Evolutionary conservation across 2,797 vertebrate species (phyloP).

Genomic region (Arremon brunneinucha): DNA sequence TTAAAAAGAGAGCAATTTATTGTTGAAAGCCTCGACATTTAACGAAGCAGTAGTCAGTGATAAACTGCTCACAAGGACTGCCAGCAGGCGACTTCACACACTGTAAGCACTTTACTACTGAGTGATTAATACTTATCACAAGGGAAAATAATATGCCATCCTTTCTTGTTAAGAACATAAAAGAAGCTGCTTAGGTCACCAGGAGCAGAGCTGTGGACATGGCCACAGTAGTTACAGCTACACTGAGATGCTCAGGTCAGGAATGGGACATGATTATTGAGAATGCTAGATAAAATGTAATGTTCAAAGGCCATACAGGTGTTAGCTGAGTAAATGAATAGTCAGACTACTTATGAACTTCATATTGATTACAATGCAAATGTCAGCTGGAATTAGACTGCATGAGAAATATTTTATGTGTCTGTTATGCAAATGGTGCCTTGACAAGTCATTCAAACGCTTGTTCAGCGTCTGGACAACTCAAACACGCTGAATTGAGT

Average conservation of each 20-base stretch:
- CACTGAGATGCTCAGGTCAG: neutral
- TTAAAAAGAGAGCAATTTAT: neutral
- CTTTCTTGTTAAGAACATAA: constrained; percentile 29
- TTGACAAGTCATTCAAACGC: neutral
- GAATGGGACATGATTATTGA: neutral
- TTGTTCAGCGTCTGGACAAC: neutral
- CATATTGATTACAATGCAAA: constrained; percentile 16
- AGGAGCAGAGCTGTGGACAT: neutral
- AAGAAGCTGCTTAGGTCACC: constrained; percentile 32
- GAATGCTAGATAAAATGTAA: neutral
- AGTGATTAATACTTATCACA: constrained; percentile 45
- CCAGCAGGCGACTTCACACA: constrained; percentile 38
- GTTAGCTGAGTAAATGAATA: neutral
- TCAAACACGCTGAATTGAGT: neutral
- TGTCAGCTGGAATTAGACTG: neutral
- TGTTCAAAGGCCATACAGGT: neutral
- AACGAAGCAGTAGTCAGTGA: constrained; percentile 2
- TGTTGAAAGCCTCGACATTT: neutral
- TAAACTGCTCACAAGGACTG: constrained; percentile 20
- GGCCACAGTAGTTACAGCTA: neutral
- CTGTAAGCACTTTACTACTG: neutral
- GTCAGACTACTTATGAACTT: neutral
- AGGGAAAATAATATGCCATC: constrained; percentile 25
- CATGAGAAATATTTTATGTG: neutral
- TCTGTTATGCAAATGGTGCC: neutral